Conservation (phyloP, 1,140 invertebrate genomes). For the Cheumatopsyche charites region DNA sequence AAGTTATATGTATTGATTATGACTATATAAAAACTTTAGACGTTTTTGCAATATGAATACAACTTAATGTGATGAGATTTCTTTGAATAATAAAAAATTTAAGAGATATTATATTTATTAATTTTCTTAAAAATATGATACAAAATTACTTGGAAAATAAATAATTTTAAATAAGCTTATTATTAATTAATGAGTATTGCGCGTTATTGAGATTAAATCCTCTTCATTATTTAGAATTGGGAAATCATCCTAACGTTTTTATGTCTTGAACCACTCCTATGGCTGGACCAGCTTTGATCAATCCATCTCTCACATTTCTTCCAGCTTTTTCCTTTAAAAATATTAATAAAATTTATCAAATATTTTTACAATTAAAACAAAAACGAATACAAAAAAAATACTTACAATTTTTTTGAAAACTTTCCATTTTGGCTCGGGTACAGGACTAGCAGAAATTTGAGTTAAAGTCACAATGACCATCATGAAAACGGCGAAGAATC, state of each 20-base stretch:
- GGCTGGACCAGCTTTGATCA: constrained; percentile 54
- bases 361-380: not conserved
- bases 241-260: constrained; percentile 42
- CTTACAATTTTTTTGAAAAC: constrained; percentile 54
- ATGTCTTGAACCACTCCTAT: constrained; percentile 50
- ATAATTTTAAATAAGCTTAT: too few relatives aligned
- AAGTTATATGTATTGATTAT: too few relatives aligned
- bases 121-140: too few relatives aligned
- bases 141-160: too few relatives aligned
- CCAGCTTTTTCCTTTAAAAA: constrained; percentile 53
- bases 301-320: constrained; percentile 51
- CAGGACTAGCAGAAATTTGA: constrained; percentile 33
- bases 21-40: too few relatives aligned
- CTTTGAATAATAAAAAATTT: too few relatives aligned
- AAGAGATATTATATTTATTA: too few relatives aligned
- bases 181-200: too few relatives aligned
- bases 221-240: too few relatives aligned
- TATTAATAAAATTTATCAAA: constrained; percentile 11
- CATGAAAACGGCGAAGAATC: constrained; percentile 40
- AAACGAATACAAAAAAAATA: constrained; percentile 30
- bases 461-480: constrained; percentile 27
- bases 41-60: too few relatives aligned
- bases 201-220: too few relatives aligned
- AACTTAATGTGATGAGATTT: too few relatives aligned
- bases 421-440: constrained; percentile 48